Evolutionary conservation across 1,140 invertebrate genomes (phyloP), one percentile per base, ranked within the genome.

Genomic region (Drosophila gunungcola): DNA sequence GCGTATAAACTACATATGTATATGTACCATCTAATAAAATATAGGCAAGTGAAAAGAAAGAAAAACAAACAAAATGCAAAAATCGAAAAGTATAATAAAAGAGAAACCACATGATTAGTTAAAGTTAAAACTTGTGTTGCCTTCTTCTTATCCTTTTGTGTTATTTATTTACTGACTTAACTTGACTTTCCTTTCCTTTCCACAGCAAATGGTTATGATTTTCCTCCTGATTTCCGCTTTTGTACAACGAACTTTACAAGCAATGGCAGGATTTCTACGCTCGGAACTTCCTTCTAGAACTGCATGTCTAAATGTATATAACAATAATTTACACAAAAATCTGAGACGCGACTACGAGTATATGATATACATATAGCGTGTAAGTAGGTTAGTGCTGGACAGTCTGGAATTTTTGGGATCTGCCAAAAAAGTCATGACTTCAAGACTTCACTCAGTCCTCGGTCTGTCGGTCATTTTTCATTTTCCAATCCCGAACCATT

Each of bases 291-390:
- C 29, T 32, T 69, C 65, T 77, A 77, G 65, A 79, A 88, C 83
- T 69, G 62, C 67, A 86, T 86, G 83, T 83, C 83, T 88, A 88
- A 88, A 83, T 88, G 83, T 88, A 88, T 63, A 88, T 88, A 88
- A 88, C 83, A 88, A 88, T 88, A 86, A 86, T 86, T 86, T 86
- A 86, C 84, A 89, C 60, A 52, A 81, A 52, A 81, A 80, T 53
- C 62, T 56, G 64, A 76, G 84, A 61, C 45, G 74, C 75, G 83
- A 86, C 78, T 75, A 72, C 73, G 53, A 75, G 52, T 75, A 75
- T 65, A 74, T 70, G 55, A 52, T 54, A 60, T 67, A 64, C 62
- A 78, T 48, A 39, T 78, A 86, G 84, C 55, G 16, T 58, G 42
- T 88, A 88, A 86, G 83, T 80, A 88, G 53, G 52, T 45, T 57